A percentile compares a stretch with the other conserved stretches of the same genome.
Conservation (phyloP, 2,797 vertebrate species). For the Etheostoma perlongum region DNA sequence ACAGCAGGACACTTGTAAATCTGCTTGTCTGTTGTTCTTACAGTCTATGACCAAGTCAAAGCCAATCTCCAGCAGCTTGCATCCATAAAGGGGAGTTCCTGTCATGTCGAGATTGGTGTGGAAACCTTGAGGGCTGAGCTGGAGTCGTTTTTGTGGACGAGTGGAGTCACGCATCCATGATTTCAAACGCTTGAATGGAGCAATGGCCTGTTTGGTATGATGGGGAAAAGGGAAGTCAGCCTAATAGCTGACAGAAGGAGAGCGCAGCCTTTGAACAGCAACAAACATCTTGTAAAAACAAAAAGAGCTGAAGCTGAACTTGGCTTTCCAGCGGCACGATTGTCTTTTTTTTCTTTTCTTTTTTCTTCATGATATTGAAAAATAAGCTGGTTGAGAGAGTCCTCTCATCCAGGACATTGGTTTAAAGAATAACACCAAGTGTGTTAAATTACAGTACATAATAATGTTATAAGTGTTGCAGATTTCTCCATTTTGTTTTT, state of each 20-base stretch:
- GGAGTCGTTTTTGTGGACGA: slow-evolving; percentile 70
- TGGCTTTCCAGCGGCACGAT: slow-evolving; percentile 9
- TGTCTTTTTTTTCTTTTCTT: not conserved
- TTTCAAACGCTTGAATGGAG: slow-evolving; percentile 72
- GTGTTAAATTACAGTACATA: not conserved
- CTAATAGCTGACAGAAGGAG: slow-evolving; percentile 73
- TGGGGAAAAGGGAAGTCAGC: slow-evolving; percentile 36
- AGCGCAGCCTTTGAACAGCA: slow-evolving; percentile 47
- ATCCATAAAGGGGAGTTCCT: slow-evolving; percentile 70
- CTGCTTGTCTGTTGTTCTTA: slow-evolving; percentile 39
- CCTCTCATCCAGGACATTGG: slow-evolving; percentile 14
- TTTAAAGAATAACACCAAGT: slow-evolving; percentile 15
- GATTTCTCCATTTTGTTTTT: not conserved
- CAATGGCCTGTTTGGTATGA: slow-evolving; percentile 60
- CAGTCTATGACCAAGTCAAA: slow-evolving; percentile 37
- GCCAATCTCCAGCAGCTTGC: slow-evolving; percentile 53
- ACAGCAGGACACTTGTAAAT: slow-evolving; percentile 30
- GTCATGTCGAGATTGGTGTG: slow-evolving; percentile 72
- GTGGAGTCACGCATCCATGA: slow-evolving; percentile 73
- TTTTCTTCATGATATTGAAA: slow-evolving; percentile 33
- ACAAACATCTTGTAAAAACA: slow-evolving; percentile 59
- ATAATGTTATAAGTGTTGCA: not conserved
- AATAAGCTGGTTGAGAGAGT: slow-evolving; percentile 34
- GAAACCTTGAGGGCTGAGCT: slow-evolving; percentile 74
- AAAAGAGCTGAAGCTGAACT: slow-evolving; percentile 31